phyloP scores from a whole-genome alignment of 2,888 invertebrate genomes.

The Tetranychus truncatus region DNA sequence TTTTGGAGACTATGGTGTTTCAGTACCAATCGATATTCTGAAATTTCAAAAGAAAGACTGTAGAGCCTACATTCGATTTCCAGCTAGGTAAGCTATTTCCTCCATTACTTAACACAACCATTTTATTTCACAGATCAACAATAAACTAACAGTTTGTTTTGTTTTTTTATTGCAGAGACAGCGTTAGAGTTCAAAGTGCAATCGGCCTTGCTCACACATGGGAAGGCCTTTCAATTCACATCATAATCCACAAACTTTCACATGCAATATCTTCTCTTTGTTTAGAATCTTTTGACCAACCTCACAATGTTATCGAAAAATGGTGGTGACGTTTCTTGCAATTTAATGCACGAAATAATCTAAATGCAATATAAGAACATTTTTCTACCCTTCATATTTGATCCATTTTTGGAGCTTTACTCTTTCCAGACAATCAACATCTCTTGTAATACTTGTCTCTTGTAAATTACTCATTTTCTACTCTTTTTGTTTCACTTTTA shows the following conservation, averaged over 20 bases:
- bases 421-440: too few species aligned
- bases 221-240: not conserved
- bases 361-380: not conserved
- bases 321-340: not conserved
- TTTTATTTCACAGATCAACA: not conserved
- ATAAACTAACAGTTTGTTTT: not conserved
- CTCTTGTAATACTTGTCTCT: too few species aligned
- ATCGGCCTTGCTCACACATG: not conserved
- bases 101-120: not conserved
- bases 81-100: not conserved
- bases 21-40: constrained; percentile 2
- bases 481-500: too few species aligned
- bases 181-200: not conserved
- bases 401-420: too few species aligned
- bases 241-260: not conserved
- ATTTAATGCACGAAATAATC: not conserved
- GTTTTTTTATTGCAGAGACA: not conserved
- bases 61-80: constrained; percentile 3
- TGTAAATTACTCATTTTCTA: too few species aligned
- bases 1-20: not conserved
- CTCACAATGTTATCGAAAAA: not conserved
- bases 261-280: not conserved
- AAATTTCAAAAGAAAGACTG: not conserved
- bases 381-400: not conserved
- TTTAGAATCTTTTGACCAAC: not conserved